Conservation (phyloP, 2,113 vertebrate genomes). For the Cheirogaleus medius region DNA sequence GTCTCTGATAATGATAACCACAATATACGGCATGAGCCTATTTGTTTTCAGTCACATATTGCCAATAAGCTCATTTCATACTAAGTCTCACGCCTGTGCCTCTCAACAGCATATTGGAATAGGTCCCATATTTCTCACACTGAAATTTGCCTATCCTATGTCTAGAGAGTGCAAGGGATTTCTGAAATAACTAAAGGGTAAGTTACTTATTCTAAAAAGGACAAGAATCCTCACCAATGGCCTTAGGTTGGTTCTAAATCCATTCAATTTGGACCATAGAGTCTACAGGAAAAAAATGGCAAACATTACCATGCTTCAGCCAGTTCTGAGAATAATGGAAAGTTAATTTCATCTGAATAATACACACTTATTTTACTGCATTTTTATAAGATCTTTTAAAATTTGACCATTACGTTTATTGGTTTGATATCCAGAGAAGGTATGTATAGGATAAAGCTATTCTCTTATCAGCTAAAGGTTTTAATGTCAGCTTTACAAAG, state of each 20-base stretch:
- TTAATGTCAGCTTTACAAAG: neutral
- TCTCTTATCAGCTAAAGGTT: neutral
- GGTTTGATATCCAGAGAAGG: neutral
- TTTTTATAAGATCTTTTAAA: neutral
- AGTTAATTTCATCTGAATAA: neutral
- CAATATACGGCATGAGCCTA: neutral
- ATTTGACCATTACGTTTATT: neutral
- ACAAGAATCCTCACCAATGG: neutral
- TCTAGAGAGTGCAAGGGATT: neutral
- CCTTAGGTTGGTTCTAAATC: neutral
- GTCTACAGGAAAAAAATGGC: neutral
- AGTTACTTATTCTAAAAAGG: neutral
- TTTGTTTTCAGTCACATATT: neutral
- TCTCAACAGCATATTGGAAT: neutral
- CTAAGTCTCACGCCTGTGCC: neutral
- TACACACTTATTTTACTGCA: neutral
- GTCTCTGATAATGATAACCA: neutral
- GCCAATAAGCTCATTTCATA: neutral
- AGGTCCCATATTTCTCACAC: neutral
- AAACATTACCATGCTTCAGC: neutral
- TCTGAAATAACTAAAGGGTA: neutral
- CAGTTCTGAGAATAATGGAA: neutral
- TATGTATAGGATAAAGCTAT: neutral
- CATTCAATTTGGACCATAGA: neutral
- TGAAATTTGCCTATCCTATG: neutral